Conservation (phyloP, 2,797 vertebrate genomes). For the Lithobates pipiens region DNA sequence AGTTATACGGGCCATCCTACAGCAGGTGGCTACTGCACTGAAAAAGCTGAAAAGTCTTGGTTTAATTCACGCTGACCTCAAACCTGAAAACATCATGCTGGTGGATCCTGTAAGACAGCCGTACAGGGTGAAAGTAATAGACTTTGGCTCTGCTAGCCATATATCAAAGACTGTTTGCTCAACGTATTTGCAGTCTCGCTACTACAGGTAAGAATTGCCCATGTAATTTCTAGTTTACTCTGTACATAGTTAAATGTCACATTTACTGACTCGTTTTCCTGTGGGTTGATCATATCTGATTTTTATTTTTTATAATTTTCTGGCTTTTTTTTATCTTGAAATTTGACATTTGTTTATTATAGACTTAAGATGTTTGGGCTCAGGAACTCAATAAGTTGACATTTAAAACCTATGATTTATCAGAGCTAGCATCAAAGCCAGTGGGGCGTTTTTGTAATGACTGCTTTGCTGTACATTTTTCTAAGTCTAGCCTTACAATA, state of each 20-base stretch:
- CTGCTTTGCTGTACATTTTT: too few species aligned
- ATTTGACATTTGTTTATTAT: not conserved
- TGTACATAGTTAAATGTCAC: not conserved
- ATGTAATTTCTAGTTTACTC: not conserved
- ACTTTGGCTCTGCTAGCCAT: slow-evolving; percentile 98
- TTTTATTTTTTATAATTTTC: not conserved
- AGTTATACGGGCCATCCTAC: slow-evolving; percentile 96
- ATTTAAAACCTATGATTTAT: too few species aligned
- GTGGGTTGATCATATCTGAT: not conserved
- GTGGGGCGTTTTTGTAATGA: too few species aligned
- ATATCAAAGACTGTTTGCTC: slow-evolving; percentile 99
- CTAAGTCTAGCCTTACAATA: too few species aligned
- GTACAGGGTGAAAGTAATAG: slow-evolving; percentile 97
- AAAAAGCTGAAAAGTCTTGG: slow-evolving; percentile 97
- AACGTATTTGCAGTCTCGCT: slow-evolving; percentile 97
- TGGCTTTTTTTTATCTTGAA: not conserved
- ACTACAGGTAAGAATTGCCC: slow-evolving; percentile 89
- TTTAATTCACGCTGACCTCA: slow-evolving; percentile 98
- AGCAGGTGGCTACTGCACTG: slow-evolving; percentile 97
- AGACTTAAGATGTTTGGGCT: not conserved
- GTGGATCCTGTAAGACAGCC: slow-evolving; percentile 97
- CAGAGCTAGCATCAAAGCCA: too few species aligned
- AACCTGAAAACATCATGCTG: slow-evolving; percentile 99
- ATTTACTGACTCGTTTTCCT: not conserved
- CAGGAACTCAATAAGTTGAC: too few species aligned